These are phyloP conservation scores for Hydrolagus colliei DNA, from an alignment of 2,797 vertebrate species.

Conservation along the genomic window DNA sequence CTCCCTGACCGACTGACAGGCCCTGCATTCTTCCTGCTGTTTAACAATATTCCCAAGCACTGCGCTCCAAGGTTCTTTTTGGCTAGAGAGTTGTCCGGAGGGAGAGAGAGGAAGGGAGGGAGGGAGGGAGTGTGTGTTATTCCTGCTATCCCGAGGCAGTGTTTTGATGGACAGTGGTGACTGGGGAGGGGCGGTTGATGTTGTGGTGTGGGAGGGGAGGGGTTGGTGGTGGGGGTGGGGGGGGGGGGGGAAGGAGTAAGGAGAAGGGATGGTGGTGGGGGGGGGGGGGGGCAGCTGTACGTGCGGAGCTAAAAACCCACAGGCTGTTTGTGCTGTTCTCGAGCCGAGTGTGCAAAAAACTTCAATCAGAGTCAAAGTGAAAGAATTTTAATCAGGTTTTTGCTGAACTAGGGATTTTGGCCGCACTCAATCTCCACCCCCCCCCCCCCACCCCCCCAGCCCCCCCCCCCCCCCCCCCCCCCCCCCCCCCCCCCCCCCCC, in stretches of 20 bases:
- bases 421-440: conserved; percentile 32
- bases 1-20: conserved; percentile 28
- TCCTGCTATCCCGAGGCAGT: background rate
- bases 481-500: background rate
- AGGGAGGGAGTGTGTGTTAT: too few relatives aligned
- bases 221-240: too few relatives aligned
- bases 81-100: conserved; percentile 36
- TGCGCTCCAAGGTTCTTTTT: background rate
- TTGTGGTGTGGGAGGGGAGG: too few relatives aligned
- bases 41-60: conserved; percentile 26
- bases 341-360: conserved; percentile 33
- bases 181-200: background rate
- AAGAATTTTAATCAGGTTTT: conserved; percentile 30
- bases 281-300: too few relatives aligned
- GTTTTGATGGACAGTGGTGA: background rate
- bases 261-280: too few relatives aligned
- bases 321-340: conserved; percentile 36
- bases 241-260: too few relatives aligned
- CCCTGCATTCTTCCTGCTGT: conserved; percentile 14
- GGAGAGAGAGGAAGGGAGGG: background rate
- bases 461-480: background rate
- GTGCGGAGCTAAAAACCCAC: background rate
- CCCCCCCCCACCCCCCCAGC: background rate
- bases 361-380: conserved; percentile 30
- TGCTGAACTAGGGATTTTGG: conserved; percentile 25